A percentile compares a stretch with the other conserved stretches of the same genome.
These are phyloP conservation scores for Novumbra hubbsi DNA, from an alignment of 2,797 vertebrate species.

Conservation along the genomic window DNA sequence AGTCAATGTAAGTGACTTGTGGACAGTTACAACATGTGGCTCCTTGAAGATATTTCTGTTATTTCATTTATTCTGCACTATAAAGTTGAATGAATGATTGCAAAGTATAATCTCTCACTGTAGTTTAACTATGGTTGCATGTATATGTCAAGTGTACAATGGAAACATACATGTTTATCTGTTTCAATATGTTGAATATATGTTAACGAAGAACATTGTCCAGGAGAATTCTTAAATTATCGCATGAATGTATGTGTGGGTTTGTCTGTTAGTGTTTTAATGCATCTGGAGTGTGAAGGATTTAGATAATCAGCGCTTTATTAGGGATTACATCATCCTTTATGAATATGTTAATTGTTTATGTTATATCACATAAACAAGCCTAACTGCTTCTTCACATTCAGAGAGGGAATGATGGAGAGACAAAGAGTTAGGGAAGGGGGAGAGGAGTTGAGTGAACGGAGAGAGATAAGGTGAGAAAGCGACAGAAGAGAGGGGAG, in stretches of 20 bases:
- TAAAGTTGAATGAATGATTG: too few species aligned
- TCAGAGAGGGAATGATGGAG: neutral
- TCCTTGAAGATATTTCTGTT: too few species aligned
- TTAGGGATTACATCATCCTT: neutral
- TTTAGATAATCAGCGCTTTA: neutral
- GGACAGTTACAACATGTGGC: too few species aligned
- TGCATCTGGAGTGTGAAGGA: neutral
- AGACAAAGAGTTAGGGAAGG: neutral
- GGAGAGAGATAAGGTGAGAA: neutral
- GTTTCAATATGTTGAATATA: too few species aligned
- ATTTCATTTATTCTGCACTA: too few species aligned
- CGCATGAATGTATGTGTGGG: neutral
- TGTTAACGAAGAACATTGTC: too few species aligned
- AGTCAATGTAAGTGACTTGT: too few species aligned
- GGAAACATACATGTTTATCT: too few species aligned
- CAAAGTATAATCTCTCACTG: too few species aligned
- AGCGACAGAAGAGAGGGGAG: neutral
- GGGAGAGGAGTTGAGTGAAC: neutral
- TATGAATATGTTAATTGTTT: neutral
- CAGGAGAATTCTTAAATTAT: too few species aligned
- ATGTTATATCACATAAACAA: neutral
- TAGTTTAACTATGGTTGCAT: too few species aligned
- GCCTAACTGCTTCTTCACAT: neutral
- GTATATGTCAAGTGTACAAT: too few species aligned
- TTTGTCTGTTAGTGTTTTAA: neutral